Evolutionary conservation across 2,888 invertebrate species (phyloP), one percentile per base, ranked within the genome.

Genomic region (Platycheirus albimanus): DNA sequence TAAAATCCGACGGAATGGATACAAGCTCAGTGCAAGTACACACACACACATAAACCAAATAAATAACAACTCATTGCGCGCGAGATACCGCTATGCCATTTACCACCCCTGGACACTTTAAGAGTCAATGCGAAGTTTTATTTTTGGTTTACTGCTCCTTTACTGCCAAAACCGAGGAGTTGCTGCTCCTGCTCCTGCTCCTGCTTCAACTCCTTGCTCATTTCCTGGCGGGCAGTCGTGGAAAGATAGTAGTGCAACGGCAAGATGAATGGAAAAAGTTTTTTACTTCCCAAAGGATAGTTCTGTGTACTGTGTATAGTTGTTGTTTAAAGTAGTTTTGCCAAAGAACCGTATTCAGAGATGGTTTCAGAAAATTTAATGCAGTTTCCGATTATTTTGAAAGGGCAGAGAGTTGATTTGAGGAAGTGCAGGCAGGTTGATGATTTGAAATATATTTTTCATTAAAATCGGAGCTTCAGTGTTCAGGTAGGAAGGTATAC

Each of bases 61-160:
- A 80, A 80, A 76, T 80, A 80, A 80, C 70, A 80, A 80, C 69
- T 69, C 69, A 67, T 67, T 61, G 52, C 67, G 33, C 41, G 41
- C 58, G 10, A 58, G 41, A 63, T 63, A 54, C 64, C 43, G 8
- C 47, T 36, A 11, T 19, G 3, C 24, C n/a, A 20, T n/a, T 28
- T 19, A 45, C 66, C 41, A 43, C 49, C 56, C 58, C 33, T 24
- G 58, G 58, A 72, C 64, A 72, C 64, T 78, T 78, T 71, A 51
- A 45, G 49, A 64, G 77, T 49, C 76, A 33, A 70, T 76, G 63
- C 49, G 58, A 45, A 67, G 28, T 66, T 74, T 54, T 69, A 56
- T 75, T 76, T 58, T 52, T 49, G 64, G 56, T 64, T 78, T 58
- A 58, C 49, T 78, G 51, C 64, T 56, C 49, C 33, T 64, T 56